Evolutionary conservation across 2,797 vertebrate genomes (phyloP).

Genomic region (Danio kyathit): DNA sequence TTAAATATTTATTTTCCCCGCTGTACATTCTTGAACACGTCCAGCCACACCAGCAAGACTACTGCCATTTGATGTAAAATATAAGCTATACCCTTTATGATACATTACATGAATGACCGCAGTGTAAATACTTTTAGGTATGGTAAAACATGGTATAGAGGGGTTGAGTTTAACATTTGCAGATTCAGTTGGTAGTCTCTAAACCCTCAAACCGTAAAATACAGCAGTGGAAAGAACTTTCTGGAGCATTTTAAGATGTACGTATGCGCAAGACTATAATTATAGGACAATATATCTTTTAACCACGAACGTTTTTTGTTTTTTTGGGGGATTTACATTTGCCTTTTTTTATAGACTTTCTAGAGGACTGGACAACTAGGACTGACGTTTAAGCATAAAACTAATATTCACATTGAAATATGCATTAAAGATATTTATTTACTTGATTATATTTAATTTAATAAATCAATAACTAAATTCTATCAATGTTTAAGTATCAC

Average conservation of each 20-base stretch:
- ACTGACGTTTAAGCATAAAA: neutral
- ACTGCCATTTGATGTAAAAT: slow-evolving; percentile 21
- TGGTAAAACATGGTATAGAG: slow-evolving; percentile 31
- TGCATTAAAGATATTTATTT: neutral
- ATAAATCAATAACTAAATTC: neutral
- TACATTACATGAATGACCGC: neutral
- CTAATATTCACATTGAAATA: neutral
- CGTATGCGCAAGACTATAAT: slow-evolving; percentile 16
- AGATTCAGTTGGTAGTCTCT: slow-evolving; percentile 19
- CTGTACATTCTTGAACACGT: slow-evolving; percentile 14
- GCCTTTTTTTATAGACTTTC: neutral
- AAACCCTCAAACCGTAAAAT: slow-evolving; percentile 24
- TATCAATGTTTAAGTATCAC: neutral
- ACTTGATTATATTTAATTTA: neutral
- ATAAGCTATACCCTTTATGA: slow-evolving; percentile 27
- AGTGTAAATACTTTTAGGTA: slow-evolving; percentile 3
- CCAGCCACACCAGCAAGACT: slow-evolving; percentile 42
- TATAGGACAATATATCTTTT: slow-evolving; percentile 38
- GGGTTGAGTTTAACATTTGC: slow-evolving; percentile 33
- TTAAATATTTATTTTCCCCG: no score
- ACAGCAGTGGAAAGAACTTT: slow-evolving; percentile 29
- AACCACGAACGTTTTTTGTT: slow-evolving; percentile 37
- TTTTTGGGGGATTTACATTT: slow-evolving; percentile 8
- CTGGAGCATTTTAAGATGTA: slow-evolving; percentile 21
- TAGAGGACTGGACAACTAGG: neutral